Evolutionary conservation across 2,797 vertebrate genomes (phyloP), one percentile per base, ranked within the genome.

Genomic region (Phrynocephalus forsythii): DNA sequence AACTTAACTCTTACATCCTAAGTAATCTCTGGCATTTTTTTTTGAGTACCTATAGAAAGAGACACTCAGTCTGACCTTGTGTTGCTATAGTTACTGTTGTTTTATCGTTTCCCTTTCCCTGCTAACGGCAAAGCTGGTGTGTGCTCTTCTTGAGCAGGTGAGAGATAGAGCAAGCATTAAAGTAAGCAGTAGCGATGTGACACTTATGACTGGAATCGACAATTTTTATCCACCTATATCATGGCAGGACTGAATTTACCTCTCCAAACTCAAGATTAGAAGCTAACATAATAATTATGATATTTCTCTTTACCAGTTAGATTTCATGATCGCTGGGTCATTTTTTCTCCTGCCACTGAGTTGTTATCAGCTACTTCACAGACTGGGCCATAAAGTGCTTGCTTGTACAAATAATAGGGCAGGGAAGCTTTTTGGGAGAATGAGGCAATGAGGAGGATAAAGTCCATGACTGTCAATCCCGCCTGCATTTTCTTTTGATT

Each of bases 1-100:
- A 66, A 84, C 60, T 44, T 68, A 67, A 30, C 48, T n/a, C 52
- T 60, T 76, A 63, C 44, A 50, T n/a, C 71, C 30, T 85, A 81
- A 85, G 81, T 48, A 44, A 75, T 77, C 78, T 69, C 15, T 63
- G 60, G 60, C 24, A 63, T 11, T n/a, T 7, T 11, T n/a, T 7
- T 67, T 71, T 50, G 50, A 84, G 77, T 73, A 81, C 69, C 75
- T 63, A 73, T 67, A 67, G 52, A 44, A 63, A 82, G 56, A 77
- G 87, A 56, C 48, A 69, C 30, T 82, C 60, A 63, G 60, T 63
- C 48, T 76, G 24, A 11, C 44, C 71, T 76, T 30, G 71, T 18
- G 78, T 88, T 88, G 87, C 87, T 76, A 88, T 88, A 81, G 87
- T 85, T 81, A 85, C 78, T 76, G 79, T 85, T 81, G 78, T 81